Conservation (phyloP, 2,113 vertebrate species). For the Myotis yumanensis region DNA sequence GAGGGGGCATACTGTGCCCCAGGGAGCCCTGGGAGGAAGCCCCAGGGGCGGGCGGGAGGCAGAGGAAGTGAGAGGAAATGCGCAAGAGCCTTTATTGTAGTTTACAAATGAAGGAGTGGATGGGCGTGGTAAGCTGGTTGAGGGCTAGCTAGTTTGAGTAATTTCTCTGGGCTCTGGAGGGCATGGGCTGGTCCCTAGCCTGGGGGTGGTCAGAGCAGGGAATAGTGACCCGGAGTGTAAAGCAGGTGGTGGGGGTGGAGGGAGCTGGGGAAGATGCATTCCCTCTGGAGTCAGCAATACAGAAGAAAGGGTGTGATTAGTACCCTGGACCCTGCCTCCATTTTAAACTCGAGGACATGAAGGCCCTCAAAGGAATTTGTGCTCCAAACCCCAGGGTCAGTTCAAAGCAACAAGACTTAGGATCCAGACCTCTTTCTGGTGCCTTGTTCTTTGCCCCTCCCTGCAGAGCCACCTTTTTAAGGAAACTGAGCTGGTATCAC, state of each 20-base stretch:
- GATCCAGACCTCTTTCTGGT: background rate
- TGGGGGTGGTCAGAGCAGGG: background rate
- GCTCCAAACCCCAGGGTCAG: background rate
- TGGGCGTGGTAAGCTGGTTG: background rate
- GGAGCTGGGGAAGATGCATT: background rate
- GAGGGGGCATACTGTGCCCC: accelerated
- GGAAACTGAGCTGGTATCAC: background rate
- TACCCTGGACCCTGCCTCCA: background rate
- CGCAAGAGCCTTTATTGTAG: background rate
- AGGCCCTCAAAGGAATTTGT: background rate
- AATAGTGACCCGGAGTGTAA: no score
- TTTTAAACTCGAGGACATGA: background rate
- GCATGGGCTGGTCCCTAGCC: background rate
- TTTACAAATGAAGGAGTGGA: background rate
- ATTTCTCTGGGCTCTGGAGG: background rate
- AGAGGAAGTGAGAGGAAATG: no score
- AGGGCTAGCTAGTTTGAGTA: background rate
- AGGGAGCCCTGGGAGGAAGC: accelerated
- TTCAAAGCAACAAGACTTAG: background rate
- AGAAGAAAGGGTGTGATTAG: background rate
- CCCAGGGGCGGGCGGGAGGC: background rate
- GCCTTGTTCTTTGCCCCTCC: background rate
- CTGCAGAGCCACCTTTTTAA: background rate
- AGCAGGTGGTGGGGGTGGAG: no score
- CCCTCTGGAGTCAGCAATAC: background rate